phyloP scores from a whole-genome alignment of 2,888 invertebrate genomes.

The Phasia obesa region DNA sequence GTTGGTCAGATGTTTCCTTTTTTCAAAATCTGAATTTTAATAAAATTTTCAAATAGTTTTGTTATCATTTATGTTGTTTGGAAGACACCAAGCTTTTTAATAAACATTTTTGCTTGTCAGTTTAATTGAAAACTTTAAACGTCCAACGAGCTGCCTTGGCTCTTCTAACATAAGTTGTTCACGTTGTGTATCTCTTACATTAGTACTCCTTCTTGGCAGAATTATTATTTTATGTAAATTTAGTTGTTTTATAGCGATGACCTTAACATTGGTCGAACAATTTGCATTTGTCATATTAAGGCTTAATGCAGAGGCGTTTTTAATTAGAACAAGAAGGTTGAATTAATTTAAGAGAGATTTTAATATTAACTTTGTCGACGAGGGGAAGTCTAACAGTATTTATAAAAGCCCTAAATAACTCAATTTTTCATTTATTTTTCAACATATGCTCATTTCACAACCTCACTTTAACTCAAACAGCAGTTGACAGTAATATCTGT shows the following conservation, averaged over 20 bases:
- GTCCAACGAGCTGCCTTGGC: conserved; percentile 13
- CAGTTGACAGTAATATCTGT: too few species aligned
- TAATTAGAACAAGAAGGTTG: neutral
- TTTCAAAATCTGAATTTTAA: conserved; percentile 51
- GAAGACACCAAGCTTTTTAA: conserved; percentile 42
- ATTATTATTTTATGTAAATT: conserved; percentile 24
- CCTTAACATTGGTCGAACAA: conserved; percentile 60
- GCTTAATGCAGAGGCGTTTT: conserved; percentile 21
- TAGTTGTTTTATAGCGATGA: conserved; percentile 55
- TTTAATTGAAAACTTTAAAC: conserved; percentile 35
- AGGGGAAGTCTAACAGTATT: too few species aligned
- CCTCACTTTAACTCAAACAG: too few species aligned
- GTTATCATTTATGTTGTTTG: conserved; percentile 54
- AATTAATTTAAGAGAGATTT: neutral
- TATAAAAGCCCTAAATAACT: too few species aligned
- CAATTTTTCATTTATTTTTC: too few species aligned
- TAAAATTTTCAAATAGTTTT: conserved; percentile 64
- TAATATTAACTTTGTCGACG: too few species aligned
- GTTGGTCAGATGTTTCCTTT: conserved; percentile 22
- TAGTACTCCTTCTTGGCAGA: neutral
- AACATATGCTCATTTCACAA: too few species aligned
- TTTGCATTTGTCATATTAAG: neutral
- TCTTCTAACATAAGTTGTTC: neutral
- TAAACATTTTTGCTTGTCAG: conserved; percentile 49
- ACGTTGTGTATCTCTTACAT: neutral